Evolutionary conservation across 1,140 invertebrate species (phyloP), one percentile per base, ranked within the genome.

Genomic region (Bombyx mandarina): DNA sequence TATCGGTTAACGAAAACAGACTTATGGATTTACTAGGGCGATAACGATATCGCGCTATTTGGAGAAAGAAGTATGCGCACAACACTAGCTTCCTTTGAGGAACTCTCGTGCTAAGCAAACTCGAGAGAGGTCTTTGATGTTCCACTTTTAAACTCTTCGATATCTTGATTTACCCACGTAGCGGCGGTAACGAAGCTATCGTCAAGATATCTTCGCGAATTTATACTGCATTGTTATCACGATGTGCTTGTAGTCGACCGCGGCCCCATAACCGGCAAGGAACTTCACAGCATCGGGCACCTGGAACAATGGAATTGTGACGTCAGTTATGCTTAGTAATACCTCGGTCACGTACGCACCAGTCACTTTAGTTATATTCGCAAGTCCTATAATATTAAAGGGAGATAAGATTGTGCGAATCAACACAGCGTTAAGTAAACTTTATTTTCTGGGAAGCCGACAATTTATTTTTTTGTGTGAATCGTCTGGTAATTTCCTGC

Each of bases 231-330:
- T 73, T 53, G 56, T 61, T 50, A 45, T 35, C 58, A 67, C 56
- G 56, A 56, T 54, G 50, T 49, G 45, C 45, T 43, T 12, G 50
- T 61, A 84, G 76, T 86, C 83, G 65, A 86, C 69, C 53, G 82
- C 83, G 66, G 83, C 78, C 59, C 83, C 83, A 80, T 86, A 84
- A 61, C 83, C 83, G 64, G 72, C 67, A 54, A 82, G 79, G 71
- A 73, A 77, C 66, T 79, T 77, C 56, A 69, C 74, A 74, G 78
- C 76, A 67, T 69, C 79, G 57, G 75, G 75, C 69, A 78, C 75
- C 82, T 86, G 81, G 26, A 86, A 86, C 82, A 86, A 86, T 67
- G 51, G 56, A 68, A 52, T 51, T 26, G 46, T 71, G 52, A 67
- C 58, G 63, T 73, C 26, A 35, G 26, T 35, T 35, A 35, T 35